Percentiles rank a stretch among this genome's conserved stretches.
phyloP scores from a whole-genome alignment of 1,140 invertebrate species.

The Metaphire vulgaris region DNA sequence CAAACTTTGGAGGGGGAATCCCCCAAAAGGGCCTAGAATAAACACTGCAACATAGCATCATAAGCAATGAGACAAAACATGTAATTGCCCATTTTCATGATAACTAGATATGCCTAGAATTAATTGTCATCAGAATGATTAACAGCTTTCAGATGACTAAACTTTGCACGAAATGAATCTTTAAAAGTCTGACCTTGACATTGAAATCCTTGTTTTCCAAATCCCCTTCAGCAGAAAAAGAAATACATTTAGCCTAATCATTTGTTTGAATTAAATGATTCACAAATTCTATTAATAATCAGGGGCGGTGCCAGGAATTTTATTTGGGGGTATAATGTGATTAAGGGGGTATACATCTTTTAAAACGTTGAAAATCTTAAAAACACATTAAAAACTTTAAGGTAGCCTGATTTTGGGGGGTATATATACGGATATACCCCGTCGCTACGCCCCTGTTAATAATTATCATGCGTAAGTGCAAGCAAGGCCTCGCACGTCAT shows the following conservation, averaged over 20 bases:
- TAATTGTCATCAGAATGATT: neutral
- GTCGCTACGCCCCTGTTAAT: too few relatives aligned
- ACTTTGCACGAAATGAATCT: too few relatives aligned
- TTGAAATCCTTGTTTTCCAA: neutral
- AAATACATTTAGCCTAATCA: neutral
- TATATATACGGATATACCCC: too few relatives aligned
- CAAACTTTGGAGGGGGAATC: too few relatives aligned
- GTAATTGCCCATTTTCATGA: neutral
- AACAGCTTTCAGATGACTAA: neutral
- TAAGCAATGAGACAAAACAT: neutral
- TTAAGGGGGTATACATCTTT: neutral
- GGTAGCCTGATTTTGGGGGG: neutral
- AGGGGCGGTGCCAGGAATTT: neutral
- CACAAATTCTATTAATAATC: neutral
- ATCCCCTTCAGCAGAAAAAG: neutral
- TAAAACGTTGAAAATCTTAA: neutral
- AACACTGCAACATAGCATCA: neutral
- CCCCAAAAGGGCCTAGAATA: neutral
- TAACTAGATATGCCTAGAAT: neutral
- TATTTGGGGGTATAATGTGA: neutral
- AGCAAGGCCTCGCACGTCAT: too few relatives aligned
- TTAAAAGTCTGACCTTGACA: constrained; percentile 1
- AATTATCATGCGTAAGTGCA: too few relatives aligned
- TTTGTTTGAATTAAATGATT: too few relatives aligned
- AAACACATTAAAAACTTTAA: neutral